Evolutionary conservation across 2,113 vertebrate genomes (phyloP).

Genomic region (Periophthalmus modestus): DNA sequence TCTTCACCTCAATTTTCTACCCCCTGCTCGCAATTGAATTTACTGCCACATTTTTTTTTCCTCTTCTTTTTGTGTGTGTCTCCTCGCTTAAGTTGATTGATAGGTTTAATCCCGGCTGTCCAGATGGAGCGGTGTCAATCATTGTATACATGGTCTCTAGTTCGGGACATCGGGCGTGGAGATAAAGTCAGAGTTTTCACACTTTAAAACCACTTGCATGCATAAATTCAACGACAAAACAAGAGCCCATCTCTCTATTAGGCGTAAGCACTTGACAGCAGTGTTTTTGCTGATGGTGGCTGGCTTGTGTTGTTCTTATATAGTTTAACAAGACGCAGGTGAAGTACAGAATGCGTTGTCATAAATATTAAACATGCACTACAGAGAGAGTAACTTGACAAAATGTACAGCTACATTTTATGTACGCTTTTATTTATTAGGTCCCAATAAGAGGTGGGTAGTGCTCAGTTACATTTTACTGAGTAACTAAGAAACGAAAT

Average conservation of each 20-base stretch:
- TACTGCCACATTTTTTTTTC: constrained; percentile 64
- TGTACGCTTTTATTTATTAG: neutral
- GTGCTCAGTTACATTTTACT: no score
- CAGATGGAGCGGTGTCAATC: constrained; percentile 78
- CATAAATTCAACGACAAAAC: constrained; percentile 56
- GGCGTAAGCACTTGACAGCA: constrained; percentile 18
- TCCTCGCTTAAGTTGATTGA: constrained; percentile 77
- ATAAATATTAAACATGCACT: constrained; percentile 41
- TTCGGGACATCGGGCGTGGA: constrained; percentile 51
- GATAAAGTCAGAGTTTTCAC: constrained; percentile 67
- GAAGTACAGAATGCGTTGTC: constrained; percentile 40
- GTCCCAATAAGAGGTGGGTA: neutral
- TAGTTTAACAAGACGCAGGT: constrained; percentile 30
- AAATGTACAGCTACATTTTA: neutral
- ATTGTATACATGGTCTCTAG: constrained; percentile 45
- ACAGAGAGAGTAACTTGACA: neutral
- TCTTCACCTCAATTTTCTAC: constrained; percentile 79
- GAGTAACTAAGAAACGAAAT: no score
- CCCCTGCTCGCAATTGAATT: constrained; percentile 78
- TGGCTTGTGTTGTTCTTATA: constrained; percentile 13
- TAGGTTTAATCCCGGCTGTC: constrained; percentile 78
- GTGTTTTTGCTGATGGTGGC: constrained; percentile 37
- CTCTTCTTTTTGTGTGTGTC: constrained; percentile 51
- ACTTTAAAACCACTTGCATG: constrained; percentile 46
- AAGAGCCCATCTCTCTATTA: constrained; percentile 19